A percentile compares a stretch with the other conserved stretches of the same genome.
phyloP scores from a whole-genome alignment of 1,140 invertebrate species.

The Diabrotica undecimpunctata region DNA sequence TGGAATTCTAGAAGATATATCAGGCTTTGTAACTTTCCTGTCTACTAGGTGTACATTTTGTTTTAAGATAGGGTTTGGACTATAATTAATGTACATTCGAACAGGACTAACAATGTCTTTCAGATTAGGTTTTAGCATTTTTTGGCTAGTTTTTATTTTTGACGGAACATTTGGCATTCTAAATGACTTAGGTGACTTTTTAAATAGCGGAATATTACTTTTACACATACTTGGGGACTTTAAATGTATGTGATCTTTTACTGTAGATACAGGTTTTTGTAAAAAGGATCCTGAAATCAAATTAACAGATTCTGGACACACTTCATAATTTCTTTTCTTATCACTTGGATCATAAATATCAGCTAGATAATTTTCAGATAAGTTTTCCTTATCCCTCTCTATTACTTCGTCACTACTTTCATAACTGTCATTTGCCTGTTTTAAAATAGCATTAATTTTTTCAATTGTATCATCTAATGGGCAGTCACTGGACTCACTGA shows the following conservation, averaged over 20 bases:
- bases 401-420: neutral
- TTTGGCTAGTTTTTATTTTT: conserved; percentile 5
- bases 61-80: conserved; percentile 7
- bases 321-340: neutral
- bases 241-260: neutral
- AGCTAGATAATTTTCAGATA: neutral
- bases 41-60: conserved; percentile 1
- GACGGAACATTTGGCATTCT: conserved; percentile 14
- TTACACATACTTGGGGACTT: neutral
- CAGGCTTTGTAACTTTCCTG: neutral
- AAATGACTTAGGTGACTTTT: conserved; percentile 16
- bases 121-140: neutral
- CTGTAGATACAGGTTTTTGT: neutral
- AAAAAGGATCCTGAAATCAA: conserved; percentile 5
- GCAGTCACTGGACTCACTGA: conserved; percentile 4
- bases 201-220: neutral
- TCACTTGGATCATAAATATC: neutral
- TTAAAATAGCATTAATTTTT: conserved; percentile 15
- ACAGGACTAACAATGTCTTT: conserved; percentile 17
- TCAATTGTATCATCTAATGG: conserved; percentile 19
- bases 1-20: neutral
- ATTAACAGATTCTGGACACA: neutral
- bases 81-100: conserved; percentile 16
- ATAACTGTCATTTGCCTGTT: conserved; percentile 6
- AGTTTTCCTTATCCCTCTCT: neutral